Evolutionary conservation across 2,113 vertebrate species (phyloP).

Genomic region (Triplophysa siluroides): DNA sequence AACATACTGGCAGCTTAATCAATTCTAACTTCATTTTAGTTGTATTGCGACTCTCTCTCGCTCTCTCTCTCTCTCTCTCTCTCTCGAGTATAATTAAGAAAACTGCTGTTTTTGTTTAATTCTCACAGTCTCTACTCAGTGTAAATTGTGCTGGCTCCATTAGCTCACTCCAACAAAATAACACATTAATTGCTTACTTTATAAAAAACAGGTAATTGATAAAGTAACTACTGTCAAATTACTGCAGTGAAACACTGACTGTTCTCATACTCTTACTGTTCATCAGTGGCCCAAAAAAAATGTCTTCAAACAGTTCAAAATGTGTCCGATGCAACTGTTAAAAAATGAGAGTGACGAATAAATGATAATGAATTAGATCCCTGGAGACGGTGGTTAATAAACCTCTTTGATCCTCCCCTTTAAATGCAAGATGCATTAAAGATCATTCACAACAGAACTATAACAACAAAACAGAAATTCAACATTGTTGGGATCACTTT

Average conservation of each 20-base stretch:
- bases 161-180: slow-evolving; percentile 4
- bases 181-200: background rate
- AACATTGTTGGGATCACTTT: too few species aligned
- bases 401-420: background rate
- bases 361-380: background rate
- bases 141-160: slow-evolving; percentile 10
- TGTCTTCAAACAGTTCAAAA: too few species aligned
- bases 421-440: background rate
- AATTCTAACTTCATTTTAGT: background rate
- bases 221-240: background rate
- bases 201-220: background rate
- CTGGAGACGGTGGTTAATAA: background rate
- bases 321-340: too few species aligned
- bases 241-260: background rate
- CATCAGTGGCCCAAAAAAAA: too few species aligned
- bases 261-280: too few species aligned
- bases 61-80: background rate
- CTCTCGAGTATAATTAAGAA: background rate
- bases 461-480: too few species aligned
- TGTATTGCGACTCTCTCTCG: background rate
- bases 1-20: too few species aligned
- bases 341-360: background rate
- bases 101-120: background rate
- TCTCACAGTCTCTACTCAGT: slow-evolving; percentile 2
- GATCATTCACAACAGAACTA: too few species aligned